These are phyloP conservation scores for Drosophila burlai DNA, from an alignment of 1,140 invertebrate species.

Conservation along the genomic window DNA sequence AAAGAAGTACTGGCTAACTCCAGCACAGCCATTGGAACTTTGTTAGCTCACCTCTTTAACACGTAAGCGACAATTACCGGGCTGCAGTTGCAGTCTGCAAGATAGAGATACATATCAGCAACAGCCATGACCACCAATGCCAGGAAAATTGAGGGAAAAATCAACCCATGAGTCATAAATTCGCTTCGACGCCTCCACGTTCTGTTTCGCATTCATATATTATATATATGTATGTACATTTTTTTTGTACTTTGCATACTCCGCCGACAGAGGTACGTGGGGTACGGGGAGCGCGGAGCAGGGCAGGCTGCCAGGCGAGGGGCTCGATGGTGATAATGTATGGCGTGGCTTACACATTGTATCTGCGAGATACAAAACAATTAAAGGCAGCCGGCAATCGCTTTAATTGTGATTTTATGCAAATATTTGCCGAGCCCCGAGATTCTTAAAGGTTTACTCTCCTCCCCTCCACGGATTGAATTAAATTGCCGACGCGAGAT, in stretches of 20 bases:
- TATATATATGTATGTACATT: neutral
- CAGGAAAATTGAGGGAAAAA: slow-evolving; percentile 39
- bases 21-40: slow-evolving; percentile 12
- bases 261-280: neutral
- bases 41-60: slow-evolving; percentile 68
- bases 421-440: slow-evolving; percentile 41
- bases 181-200: slow-evolving; percentile 50
- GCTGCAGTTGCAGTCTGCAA: slow-evolving; percentile 38
- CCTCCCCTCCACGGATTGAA: slow-evolving; percentile 34
- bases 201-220: slow-evolving; percentile 16
- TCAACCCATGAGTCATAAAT: slow-evolving; percentile 69
- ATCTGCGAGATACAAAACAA: slow-evolving; percentile 68
- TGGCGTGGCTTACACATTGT: slow-evolving; percentile 58
- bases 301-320: slow-evolving; percentile 3
- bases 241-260: slow-evolving; percentile 1
- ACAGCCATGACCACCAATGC: slow-evolving; percentile 5
- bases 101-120: slow-evolving; percentile 43
- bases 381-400: slow-evolving; percentile 54
- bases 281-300: neutral
- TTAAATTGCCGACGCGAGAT: slow-evolving; percentile 38
- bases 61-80: slow-evolving; percentile 72
- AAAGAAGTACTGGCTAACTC: neutral
- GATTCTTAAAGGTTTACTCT: slow-evolving; percentile 8
- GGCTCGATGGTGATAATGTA: slow-evolving; percentile 53
- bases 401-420: slow-evolving; percentile 73